Percentiles rank a stretch among this genome's conserved stretches.
Evolutionary conservation across 1,140 invertebrate species (phyloP).

Genomic region (Habropoda laboriosa): DNA sequence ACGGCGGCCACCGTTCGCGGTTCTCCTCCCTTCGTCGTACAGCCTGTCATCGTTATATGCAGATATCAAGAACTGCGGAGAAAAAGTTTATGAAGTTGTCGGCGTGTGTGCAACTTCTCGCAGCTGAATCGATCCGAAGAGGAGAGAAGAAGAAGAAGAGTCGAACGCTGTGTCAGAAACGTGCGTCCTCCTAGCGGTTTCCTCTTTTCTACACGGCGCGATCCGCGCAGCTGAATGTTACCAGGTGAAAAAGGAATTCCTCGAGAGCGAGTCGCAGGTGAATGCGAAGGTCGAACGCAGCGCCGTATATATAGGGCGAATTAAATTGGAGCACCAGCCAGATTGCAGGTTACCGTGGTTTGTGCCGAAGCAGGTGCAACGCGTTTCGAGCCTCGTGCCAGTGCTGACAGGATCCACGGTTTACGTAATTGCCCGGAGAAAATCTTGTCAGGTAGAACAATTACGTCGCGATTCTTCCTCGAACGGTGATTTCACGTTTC

Average conservation of each 20-base stretch:
- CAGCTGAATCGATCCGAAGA: conserved; percentile 8
- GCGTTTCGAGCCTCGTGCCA: conserved; percentile 23
- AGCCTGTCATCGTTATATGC: conserved; percentile 50
- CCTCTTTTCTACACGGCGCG: not conserved
- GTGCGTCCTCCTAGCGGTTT: not conserved
- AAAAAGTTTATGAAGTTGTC: conserved; percentile 50
- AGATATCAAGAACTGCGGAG: conserved; percentile 29
- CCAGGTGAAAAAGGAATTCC: conserved; percentile 13
- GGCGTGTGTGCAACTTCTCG: not conserved
- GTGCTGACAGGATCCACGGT: conserved; percentile 12
- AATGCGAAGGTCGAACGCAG: conserved; percentile 49
- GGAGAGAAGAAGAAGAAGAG: not conserved
- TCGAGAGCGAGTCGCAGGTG: conserved; percentile 34
- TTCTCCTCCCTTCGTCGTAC: conserved; percentile 11
- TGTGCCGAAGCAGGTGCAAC: conserved; percentile 65
- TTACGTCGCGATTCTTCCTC: not conserved
- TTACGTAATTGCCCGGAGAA: conserved; percentile 29
- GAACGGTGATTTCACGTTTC: too few species aligned
- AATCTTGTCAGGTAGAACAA: conserved; percentile 18
- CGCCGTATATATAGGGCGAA: conserved; percentile 53
- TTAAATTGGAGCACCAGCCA: conserved; percentile 58
- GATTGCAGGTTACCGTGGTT: conserved; percentile 60
- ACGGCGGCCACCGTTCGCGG: conserved; percentile 48
- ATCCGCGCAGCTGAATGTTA: conserved; percentile 55
- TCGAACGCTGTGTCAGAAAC: not conserved